phyloP scores from a whole-genome alignment of 2,888 invertebrate species.

The Xestia xanthographa region DNA sequence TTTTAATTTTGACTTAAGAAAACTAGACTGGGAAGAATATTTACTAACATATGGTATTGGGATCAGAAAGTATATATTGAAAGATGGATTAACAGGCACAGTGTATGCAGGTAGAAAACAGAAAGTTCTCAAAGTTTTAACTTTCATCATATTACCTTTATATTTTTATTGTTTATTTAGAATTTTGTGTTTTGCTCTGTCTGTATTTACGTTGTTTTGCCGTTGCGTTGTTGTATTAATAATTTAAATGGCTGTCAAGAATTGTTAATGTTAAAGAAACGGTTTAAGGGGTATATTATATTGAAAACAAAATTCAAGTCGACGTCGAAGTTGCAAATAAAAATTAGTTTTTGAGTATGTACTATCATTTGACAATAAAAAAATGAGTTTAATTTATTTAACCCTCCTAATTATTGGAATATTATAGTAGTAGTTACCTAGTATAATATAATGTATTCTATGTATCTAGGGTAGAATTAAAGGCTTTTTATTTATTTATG shows the following conservation, averaged over 20 bases:
- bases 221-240: too few relatives aligned
- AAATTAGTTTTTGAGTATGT: not conserved
- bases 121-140: not conserved
- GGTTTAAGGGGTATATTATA: not conserved
- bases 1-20: constrained; percentile 29
- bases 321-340: not conserved
- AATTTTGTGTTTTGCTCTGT: not conserved
- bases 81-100: constrained; percentile 29
- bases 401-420: not conserved
- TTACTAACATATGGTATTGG: not conserved
- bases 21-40: constrained; percentile 27
- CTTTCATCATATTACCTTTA: constrained; percentile 8
- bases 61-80: constrained; percentile 21
- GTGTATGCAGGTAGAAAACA: not conserved
- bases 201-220: not conserved
- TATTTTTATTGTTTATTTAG: constrained; percentile 20
- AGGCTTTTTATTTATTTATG: too few relatives aligned
- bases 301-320: not conserved
- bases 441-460: too few relatives aligned
- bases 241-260: not conserved
- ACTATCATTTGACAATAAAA: not conserved
- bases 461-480: too few relatives aligned
- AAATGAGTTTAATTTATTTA: not conserved
- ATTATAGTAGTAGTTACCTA: too few relatives aligned
- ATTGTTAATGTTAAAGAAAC: not conserved